phyloP scores from a whole-genome alignment of 2,113 vertebrate genomes.

The Lanius ludovicianus region DNA sequence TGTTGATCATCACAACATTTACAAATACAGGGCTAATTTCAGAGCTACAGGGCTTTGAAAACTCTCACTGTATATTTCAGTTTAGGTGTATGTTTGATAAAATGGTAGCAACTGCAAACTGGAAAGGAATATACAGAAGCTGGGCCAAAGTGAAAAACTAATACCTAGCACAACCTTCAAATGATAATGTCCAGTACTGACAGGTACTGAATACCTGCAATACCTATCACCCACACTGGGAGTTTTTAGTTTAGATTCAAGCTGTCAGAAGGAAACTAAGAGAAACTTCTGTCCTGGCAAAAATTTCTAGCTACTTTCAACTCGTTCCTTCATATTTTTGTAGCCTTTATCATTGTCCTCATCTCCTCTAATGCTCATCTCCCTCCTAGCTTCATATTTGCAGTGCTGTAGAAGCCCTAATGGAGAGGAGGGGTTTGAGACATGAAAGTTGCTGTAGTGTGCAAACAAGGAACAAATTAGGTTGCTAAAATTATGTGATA shows the following conservation, averaged over 20 bases:
- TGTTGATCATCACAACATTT: neutral
- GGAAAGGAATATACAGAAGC: neutral
- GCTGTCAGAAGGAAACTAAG: neutral
- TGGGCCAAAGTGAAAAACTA: neutral
- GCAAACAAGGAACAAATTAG: constrained; percentile 13
- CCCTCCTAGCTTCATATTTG: neutral
- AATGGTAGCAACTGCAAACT: neutral
- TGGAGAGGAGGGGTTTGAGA: neutral
- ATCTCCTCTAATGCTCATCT: neutral
- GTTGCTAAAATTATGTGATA: constrained; percentile 23
- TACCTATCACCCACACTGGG: neutral
- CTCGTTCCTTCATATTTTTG: neutral
- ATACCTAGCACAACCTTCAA: neutral
- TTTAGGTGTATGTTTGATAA: neutral
- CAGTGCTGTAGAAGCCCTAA: neutral
- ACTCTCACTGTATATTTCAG: neutral
- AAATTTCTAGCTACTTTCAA: neutral
- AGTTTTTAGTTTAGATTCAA: neutral
- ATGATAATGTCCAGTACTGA: neutral
- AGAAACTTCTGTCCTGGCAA: neutral
- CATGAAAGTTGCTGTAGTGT: neutral
- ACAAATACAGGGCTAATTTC: neutral
- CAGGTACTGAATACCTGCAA: neutral
- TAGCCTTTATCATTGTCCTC: neutral
- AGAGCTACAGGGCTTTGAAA: neutral